Evolutionary conservation across 2,888 invertebrate genomes (phyloP), one percentile per base, ranked within the genome.

Genomic region (Ecdyonurus torrentis): DNA sequence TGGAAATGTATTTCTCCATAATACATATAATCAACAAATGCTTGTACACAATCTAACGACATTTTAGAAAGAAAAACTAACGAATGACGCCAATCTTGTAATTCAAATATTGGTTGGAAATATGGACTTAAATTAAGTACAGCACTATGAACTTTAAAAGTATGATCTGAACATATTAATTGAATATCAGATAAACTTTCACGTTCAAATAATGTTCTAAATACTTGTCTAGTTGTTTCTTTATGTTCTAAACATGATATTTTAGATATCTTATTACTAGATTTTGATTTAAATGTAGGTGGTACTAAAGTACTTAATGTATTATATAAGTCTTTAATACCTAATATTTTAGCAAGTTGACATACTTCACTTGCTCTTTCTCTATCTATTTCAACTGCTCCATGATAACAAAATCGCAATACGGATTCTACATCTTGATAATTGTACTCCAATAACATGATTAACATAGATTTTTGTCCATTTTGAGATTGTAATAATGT

Each of bases 321-420:
- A 10, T 62, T 62, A 53, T 64, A 63, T 1, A 66, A 59, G 22
- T 63, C 19, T n/a, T 64, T 58, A 18, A 65, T 58, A 2, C 64
- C 65, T 19, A 66, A 59, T 10, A 66, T 59, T n/a, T 61, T 52
- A 3, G 66, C 66, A 5, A 59, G 59, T 18, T 63, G 58, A 50
- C 63, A 64, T 5, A 65, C 59, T 2, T 61, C 37, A 24, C 19
- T 19, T 1, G 64, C 20, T 10, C 25, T 61, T 18, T 62, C 61
- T 19, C 60, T 58, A 10, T 53, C 19, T 10, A 64, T 55, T 1
- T 58, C 20, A 20, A 62, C 63, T 25, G 5, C 19, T 24, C 66
- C 66, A 58, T 60, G 62, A 23, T 66, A 66, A 25, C 66, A 66
- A 55, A 66, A 65, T 53, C 65, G 62, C n/a, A 66, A 53, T 19